Evolutionary conservation across 2,888 invertebrate species (phyloP), one percentile per base, ranked within the genome.

Genomic region (Aphodius sticticus): DNA sequence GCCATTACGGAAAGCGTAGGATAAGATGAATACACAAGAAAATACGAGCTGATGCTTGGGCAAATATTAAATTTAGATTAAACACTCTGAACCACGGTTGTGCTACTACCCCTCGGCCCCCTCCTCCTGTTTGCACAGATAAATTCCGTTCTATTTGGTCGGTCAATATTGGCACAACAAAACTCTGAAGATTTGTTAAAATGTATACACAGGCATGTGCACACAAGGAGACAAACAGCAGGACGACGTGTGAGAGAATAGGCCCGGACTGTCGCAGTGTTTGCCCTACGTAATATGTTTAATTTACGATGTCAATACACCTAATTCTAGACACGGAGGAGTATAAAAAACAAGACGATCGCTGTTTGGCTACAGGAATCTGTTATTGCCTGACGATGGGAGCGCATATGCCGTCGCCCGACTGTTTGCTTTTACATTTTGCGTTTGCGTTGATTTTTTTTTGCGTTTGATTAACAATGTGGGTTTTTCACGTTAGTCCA

Each of bases 141-240:
- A 74, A 74, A 74, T 74, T 74, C 74, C 74, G 74, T 36, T 35
- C n/a, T 74, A 37, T 74, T 74, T 74, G 36, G 36, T 37, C 36
- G 37, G 74, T 35, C 35, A 74, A 74, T 74, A 74, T 74, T 74
- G 35, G 74, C 74, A 53, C 53, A 53, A 53, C 53, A 53, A 53
- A 53, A 53, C 53, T 53, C 53, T 53, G 53, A 53, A 53, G 53
- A 53, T 53, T 53, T 53, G 53, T 53, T 53, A 53, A 53, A 53
- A 53, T 53, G 53, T 53, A 53, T 53, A 53, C 53, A 53, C 53
- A 53, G 53, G 12, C 53, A 53, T 53, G 53, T 53, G 53, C 53
- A 53, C 53, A 53, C 53, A 53, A 53, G 7, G 53, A 53, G 53
- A 53, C 53, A 53, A 53, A 53, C 53, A 53, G 7, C 53, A 53